Evolutionary conservation across 2,888 invertebrate genomes (phyloP), one percentile per base, ranked within the genome.

Genomic region (Caenorhabditis sp.): DNA sequence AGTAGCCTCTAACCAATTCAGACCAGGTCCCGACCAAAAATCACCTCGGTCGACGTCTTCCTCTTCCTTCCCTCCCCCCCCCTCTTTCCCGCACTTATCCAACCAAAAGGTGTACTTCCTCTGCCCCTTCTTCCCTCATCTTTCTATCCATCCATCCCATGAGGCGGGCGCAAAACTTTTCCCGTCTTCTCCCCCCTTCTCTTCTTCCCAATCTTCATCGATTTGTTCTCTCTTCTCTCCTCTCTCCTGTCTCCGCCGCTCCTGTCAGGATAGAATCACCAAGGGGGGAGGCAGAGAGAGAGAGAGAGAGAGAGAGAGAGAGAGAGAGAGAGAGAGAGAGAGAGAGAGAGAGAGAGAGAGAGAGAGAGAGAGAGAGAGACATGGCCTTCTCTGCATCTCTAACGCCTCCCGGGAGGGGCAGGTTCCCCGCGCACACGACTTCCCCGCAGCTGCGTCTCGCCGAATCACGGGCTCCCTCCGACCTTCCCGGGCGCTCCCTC

Each of bases 401-500:
- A n/a, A 20, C 47, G n/a, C 5, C n/a, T 47, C 47, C 11, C 47
- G 47, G 5, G 11, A 15, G 6, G 32, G 26, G 47, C 26, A 32
- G 24, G 18, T 28, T 22, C 64, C 47, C 26, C 61, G 6, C 18
- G 44, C 44, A 18, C 64, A 40, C 64, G 20, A 32, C 22, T 37
- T 2, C 26, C 6, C 51, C n/a, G n/a, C n/a, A n/a, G n/a, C 51
- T 32, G 35, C 40, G 24, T 64, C 51, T n/a, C 47, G 15, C 32
- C 9, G n/a, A 58, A 15, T 40, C 24, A 35, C n/a, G 3, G 4
- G 18, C 5, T 47, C 47, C 47, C 47, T 47, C 18, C 18, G 4
- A 4, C 18, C 47, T 18, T 68, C 61, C 70, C 56, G 60, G 60
- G 40, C 32, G 51, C 32, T 6, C 32, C 32, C 32, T 6, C 32